Conservation (phyloP, 2,113 vertebrate genomes). For the Scatophagus argus region DNA sequence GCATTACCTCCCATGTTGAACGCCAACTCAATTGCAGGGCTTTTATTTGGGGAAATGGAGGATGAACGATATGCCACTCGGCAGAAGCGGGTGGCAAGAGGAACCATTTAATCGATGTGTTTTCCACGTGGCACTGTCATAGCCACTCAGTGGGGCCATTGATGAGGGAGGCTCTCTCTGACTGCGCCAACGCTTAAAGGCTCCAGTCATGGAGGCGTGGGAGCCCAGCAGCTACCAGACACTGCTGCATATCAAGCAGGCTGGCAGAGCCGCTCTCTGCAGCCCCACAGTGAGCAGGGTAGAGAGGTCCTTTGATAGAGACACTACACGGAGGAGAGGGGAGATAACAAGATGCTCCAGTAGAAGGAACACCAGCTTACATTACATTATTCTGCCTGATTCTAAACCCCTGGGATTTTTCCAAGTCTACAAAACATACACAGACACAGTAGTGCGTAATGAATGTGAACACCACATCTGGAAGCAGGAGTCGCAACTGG, state of each 20-base stretch:
- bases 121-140: constrained; percentile 71
- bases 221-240: constrained; percentile 71
- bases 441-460: constrained; percentile 15
- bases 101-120: constrained; percentile 75
- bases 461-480: constrained; percentile 24
- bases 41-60: constrained; percentile 71
- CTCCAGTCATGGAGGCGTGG: constrained; percentile 75
- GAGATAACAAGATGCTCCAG: constrained; percentile 70
- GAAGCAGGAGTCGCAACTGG: constrained; percentile 18
- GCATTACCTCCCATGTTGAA: constrained; percentile 57
- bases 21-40: constrained; percentile 59
- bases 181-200: constrained; percentile 75
- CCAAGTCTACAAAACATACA: constrained; percentile 51
- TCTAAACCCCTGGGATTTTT: constrained; percentile 51
- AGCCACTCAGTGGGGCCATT: constrained; percentile 72
- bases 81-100: constrained; percentile 55
- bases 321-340: constrained; percentile 55
- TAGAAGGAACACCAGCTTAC: constrained; percentile 59
- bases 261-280: constrained; percentile 63
- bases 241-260: constrained; percentile 80
- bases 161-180: constrained; percentile 68
- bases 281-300: constrained; percentile 61
- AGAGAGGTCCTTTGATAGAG: constrained; percentile 71
- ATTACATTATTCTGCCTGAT: constrained; percentile 56
- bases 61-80: constrained; percentile 49